These are phyloP conservation scores for Helobdella robusta DNA, from an alignment of 2,888 invertebrate genomes.

Conservation along the genomic window DNA sequence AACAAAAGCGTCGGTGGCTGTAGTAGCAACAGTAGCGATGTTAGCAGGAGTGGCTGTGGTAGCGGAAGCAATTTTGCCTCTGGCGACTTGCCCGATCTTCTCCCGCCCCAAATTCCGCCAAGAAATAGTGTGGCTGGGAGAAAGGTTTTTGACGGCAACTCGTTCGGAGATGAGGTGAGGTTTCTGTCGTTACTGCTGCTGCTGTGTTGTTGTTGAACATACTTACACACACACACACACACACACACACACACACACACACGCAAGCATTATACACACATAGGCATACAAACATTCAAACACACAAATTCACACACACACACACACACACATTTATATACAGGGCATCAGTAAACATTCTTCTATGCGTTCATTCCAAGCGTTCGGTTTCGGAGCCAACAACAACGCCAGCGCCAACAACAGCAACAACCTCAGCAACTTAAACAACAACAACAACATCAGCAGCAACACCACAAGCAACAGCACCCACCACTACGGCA, in stretches of 20 bases:
- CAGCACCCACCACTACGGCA: constrained; percentile 11
- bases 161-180: constrained; percentile 86
- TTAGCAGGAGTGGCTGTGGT: neutral
- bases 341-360: constrained; percentile 31
- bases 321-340: no score
- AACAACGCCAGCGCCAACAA: constrained; percentile 12
- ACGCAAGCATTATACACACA: no score
- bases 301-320: no score
- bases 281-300: no score
- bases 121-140: constrained; percentile 49
- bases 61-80: neutral
- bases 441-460: no score
- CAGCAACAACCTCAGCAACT: no score
- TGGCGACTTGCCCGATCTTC: constrained; percentile 76
- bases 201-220: no score
- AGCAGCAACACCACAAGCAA: neutral
- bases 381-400: constrained; percentile 76
- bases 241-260: no score
- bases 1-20: constrained; percentile 2
- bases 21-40: neutral
- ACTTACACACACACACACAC: no score
- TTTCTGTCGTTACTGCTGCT: neutral
- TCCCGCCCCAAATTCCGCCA: constrained; percentile 59
- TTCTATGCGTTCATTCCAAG: constrained; percentile 75
- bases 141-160: constrained; percentile 68